Conservation (phyloP, 2,797 vertebrate genomes). For the Heliangelus exortis region DNA sequence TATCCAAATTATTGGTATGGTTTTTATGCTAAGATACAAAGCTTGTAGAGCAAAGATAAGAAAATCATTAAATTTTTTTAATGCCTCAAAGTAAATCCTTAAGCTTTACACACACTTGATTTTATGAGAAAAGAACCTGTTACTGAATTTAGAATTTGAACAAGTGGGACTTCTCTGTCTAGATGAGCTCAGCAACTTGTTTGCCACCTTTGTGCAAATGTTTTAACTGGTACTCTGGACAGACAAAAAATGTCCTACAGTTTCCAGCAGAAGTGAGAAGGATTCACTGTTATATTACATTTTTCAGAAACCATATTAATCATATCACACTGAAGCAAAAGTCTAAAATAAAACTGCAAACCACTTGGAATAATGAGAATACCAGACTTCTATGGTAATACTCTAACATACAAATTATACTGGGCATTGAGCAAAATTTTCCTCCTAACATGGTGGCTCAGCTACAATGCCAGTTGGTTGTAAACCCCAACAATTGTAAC, state of each 20-base stretch:
- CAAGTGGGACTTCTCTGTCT: not conserved
- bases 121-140: not conserved
- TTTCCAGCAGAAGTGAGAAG: not conserved
- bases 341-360: not conserved
- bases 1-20: not conserved
- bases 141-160: not conserved
- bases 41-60: not conserved
- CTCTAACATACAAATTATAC: not conserved
- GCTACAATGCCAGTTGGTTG: not conserved
- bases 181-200: not conserved
- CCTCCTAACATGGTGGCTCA: not conserved
- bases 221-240: not conserved
- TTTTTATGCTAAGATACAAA: not conserved
- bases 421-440: not conserved
- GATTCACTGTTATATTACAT: not conserved
- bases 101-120: not conserved
- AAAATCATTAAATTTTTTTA: not conserved
- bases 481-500: not conserved
- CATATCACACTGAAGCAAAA: not conserved
- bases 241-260: not conserved
- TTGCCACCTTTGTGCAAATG: not conserved
- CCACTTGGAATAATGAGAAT: not conserved
- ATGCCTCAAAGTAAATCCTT: not conserved
- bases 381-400: not conserved
- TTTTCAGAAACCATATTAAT: not conserved